Conservation (phyloP, 2,888 invertebrate genomes). For the Idaea aversata region DNA sequence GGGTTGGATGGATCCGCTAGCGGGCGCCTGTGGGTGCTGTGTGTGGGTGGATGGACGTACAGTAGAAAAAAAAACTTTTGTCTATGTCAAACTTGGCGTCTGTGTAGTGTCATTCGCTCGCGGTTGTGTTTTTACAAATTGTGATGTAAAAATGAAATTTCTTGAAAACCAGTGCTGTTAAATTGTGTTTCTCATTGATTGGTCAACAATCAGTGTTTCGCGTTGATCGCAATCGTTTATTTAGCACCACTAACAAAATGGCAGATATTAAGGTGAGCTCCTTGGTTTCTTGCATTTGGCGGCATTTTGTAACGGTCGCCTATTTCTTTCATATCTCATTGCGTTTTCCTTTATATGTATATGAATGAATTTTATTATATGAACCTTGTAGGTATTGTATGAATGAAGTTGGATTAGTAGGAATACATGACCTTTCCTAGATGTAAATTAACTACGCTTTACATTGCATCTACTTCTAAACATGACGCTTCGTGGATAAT, state of each 20-base stretch:
- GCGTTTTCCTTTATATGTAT: not conserved
- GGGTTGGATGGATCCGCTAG: too few relatives aligned
- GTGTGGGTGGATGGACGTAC: too few relatives aligned
- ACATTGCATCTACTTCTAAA: not conserved
- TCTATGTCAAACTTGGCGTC: constrained; percentile 63
- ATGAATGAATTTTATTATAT: too few relatives aligned
- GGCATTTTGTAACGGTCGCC: constrained; percentile 77
- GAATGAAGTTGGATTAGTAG: not conserved
- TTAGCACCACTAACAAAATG: constrained; percentile 65
- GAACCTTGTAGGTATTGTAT: not conserved
- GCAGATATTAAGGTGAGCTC: constrained; percentile 78
- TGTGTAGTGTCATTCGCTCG: constrained; percentile 51
- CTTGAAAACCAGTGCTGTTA: constrained; percentile 43
- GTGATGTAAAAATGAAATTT: constrained; percentile 57
- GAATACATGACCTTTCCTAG: not conserved
- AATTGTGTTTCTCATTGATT: constrained; percentile 46
- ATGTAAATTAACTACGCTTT: not conserved
- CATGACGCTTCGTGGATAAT: not conserved
- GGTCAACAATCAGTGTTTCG: constrained; percentile 51
- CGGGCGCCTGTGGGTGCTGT: too few relatives aligned
- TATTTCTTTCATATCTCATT: constrained; percentile 25
- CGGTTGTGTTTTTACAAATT: constrained; percentile 44
- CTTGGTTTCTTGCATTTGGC: constrained; percentile 51
- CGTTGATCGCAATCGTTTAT: constrained; percentile 64
- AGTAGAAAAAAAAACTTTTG: constrained; percentile 32